phyloP scores from a whole-genome alignment of 1,140 invertebrate genomes.

The Leptinotarsa texana region DNA sequence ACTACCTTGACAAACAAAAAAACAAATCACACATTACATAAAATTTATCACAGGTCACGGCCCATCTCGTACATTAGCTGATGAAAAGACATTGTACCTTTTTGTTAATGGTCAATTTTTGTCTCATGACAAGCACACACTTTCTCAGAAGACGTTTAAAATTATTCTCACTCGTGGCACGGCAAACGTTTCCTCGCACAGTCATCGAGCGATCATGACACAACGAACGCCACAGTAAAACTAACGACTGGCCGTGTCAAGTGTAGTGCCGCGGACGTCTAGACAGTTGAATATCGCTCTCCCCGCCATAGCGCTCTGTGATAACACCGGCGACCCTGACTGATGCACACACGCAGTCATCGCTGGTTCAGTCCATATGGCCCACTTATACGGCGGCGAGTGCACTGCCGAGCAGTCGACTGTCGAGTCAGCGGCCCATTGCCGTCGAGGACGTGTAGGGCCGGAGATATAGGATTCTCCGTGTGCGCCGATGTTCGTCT shows the following conservation, averaged over 20 bases:
- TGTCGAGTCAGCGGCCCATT: not conserved
- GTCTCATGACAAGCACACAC: slow-evolving; percentile 49
- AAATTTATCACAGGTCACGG: slow-evolving; percentile 39
- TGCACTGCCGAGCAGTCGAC: not conserved
- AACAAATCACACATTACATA: slow-evolving; percentile 31
- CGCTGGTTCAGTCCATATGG: slow-evolving; percentile 23
- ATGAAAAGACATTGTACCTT: slow-evolving; percentile 45
- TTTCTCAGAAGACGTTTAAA: slow-evolving; percentile 49
- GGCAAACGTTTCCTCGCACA: slow-evolving; percentile 7
- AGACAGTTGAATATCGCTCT: slow-evolving; percentile 45
- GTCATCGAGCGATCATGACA: slow-evolving; percentile 12
- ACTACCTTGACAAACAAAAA: slow-evolving; percentile 27
- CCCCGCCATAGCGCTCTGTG: slow-evolving; percentile 37
- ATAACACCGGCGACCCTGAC: slow-evolving; percentile 48
- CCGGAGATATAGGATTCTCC: not conserved
- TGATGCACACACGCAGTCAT: slow-evolving; percentile 42
- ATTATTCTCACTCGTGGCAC: slow-evolving; percentile 17
- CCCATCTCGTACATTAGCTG: slow-evolving; percentile 22
- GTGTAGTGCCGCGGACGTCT: slow-evolving; percentile 47
- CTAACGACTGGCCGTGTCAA: slow-evolving; percentile 40
- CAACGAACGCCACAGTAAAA: slow-evolving; percentile 12
- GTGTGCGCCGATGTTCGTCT: not conserved
- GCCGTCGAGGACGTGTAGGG: not conserved
- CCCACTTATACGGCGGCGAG: slow-evolving; percentile 18
- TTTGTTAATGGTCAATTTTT: slow-evolving; percentile 51